Evolutionary conservation across 1,140 invertebrate genomes (phyloP).

Genomic region (Stegodyphus dumicola): DNA sequence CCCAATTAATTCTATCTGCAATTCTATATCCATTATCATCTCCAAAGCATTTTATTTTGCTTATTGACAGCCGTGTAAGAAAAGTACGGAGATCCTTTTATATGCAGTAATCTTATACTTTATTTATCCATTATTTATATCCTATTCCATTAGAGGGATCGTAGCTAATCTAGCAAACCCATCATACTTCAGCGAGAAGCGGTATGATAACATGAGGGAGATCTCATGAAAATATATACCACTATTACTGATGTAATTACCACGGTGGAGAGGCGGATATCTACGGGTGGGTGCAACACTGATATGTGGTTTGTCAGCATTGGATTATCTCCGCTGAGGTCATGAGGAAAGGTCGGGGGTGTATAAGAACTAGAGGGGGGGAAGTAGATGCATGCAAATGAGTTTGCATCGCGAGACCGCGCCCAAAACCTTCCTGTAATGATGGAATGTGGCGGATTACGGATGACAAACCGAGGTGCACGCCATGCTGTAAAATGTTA

Average conservation of each 20-base stretch:
- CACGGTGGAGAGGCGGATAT: neutral
- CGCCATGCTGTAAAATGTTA: constrained; percentile 17
- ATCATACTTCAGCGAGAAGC: too few relatives aligned
- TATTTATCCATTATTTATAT: too few relatives aligned
- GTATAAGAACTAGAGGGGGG: neutral
- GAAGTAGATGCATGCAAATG: neutral
- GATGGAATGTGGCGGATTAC: constrained; percentile 9
- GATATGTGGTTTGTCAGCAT: neutral
- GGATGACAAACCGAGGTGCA: neutral
- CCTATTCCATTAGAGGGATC: too few relatives aligned
- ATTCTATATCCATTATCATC: too few relatives aligned
- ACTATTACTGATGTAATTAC: neutral
- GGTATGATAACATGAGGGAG: too few relatives aligned
- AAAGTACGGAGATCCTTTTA: too few relatives aligned
- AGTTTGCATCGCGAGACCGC: constrained; percentile 10
- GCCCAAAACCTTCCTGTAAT: constrained; percentile 11
- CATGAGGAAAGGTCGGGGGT: neutral
- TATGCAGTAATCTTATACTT: too few relatives aligned
- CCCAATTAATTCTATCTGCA: too few relatives aligned
- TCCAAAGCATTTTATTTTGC: too few relatives aligned
- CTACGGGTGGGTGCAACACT: neutral
- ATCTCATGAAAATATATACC: too few relatives aligned
- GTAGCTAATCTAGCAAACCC: too few relatives aligned
- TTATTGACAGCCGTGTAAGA: too few relatives aligned
- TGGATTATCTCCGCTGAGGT: neutral